Evolutionary conservation across 2,797 vertebrate genomes (phyloP).

Genomic region (Sebastes flavidus): DNA sequence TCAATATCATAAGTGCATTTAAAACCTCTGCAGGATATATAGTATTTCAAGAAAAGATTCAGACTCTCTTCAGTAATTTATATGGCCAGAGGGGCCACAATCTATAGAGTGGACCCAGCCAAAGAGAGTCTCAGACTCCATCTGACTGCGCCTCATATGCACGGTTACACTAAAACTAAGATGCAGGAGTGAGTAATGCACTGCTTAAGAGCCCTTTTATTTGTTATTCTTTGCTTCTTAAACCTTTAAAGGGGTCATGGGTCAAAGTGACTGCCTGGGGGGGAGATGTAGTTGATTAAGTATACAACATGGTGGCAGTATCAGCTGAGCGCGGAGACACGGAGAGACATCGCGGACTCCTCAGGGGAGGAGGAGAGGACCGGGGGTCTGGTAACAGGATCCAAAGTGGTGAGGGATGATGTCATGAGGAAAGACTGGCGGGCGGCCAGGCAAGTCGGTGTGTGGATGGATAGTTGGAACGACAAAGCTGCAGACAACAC

Average conservation of each 20-base stretch:
- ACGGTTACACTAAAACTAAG: conserved; percentile 17
- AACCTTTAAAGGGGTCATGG: conserved; percentile 67
- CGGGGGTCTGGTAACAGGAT: conserved; percentile 43
- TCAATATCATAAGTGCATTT: neutral
- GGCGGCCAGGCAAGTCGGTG: conserved; percentile 9
- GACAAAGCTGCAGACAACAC: conserved; percentile 22
- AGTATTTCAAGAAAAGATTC: neutral
- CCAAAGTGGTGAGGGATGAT: conserved; percentile 59
- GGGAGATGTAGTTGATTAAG: conserved; percentile 59
- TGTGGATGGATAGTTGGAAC: conserved; percentile 36
- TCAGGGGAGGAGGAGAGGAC: conserved; percentile 20
- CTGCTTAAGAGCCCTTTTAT: conserved; percentile 50
- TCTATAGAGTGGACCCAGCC: conserved; percentile 8
- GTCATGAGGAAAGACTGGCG: conserved; percentile 58
- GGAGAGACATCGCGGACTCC: conserved; percentile 31
- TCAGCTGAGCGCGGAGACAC: conserved; percentile 47
- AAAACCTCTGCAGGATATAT: neutral
- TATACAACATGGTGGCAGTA: conserved; percentile 34
- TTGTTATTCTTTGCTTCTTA: conserved; percentile 70
- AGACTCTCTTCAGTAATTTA: conserved; percentile 4
- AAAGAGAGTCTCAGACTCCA: conserved; percentile 2
- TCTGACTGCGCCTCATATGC: conserved; percentile 22
- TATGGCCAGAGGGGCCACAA: neutral
- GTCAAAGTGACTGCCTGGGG: conserved; percentile 48
- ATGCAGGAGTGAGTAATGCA: conserved; percentile 31